Evolutionary conservation across 2,888 invertebrate species (phyloP).

Genomic region (Andrena bicolor): DNA sequence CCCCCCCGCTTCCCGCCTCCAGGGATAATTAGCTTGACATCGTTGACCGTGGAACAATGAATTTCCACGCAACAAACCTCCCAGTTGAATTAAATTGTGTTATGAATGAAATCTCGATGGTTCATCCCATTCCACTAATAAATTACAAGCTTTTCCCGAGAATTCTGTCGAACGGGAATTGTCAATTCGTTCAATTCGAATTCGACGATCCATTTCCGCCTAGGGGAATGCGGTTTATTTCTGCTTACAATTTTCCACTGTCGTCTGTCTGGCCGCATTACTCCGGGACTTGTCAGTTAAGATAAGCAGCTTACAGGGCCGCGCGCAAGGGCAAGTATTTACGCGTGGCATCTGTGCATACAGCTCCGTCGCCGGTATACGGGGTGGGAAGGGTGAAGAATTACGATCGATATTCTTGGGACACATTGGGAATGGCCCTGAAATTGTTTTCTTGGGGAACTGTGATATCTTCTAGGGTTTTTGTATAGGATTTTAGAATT

Average conservation of each 20-base stretch:
- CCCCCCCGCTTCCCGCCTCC: background rate
- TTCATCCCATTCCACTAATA: background rate
- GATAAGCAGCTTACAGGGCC: constrained; percentile 54
- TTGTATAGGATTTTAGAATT: too few species aligned
- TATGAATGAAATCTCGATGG: background rate
- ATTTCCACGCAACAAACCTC: constrained; percentile 32
- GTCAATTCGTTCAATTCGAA: background rate
- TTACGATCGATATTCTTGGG: background rate
- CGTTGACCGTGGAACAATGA: constrained; percentile 35
- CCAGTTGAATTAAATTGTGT: constrained; percentile 33
- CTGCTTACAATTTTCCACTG: background rate
- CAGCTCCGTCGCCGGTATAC: constrained; percentile 1
- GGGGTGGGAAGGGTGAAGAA: background rate
- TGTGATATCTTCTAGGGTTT: too few species aligned
- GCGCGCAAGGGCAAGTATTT: constrained; percentile 30
- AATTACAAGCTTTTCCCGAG: background rate
- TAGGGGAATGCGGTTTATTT: background rate
- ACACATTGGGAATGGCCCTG: background rate
- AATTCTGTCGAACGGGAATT: background rate
- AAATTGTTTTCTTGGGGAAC: background rate
- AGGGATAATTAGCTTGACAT: constrained; percentile 31
- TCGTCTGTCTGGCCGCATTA: constrained; percentile 12
- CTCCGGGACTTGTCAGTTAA: constrained; percentile 30
- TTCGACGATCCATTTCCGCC: background rate
- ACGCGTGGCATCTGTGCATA: constrained; percentile 30